These are phyloP conservation scores for Macquaria australasica DNA, from an alignment of 2,113 vertebrate species.

Conservation along the genomic window DNA sequence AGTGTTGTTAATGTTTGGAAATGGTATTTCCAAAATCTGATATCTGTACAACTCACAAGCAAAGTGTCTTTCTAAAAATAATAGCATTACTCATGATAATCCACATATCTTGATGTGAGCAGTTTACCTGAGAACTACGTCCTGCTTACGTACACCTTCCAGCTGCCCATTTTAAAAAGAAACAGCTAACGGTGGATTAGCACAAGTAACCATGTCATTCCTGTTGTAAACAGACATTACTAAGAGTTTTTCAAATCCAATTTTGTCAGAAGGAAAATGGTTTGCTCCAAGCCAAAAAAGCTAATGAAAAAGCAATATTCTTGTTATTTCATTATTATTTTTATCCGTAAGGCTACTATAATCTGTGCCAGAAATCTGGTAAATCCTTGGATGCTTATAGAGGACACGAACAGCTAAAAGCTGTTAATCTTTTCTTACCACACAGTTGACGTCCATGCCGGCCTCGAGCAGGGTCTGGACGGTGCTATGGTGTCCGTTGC, in stretches of 20 bases:
- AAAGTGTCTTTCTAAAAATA: neutral
- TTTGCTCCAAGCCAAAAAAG: neutral
- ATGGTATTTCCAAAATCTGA: neutral
- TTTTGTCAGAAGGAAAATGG: neutral
- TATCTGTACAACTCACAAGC: neutral
- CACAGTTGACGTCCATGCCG: slow-evolving; percentile 96
- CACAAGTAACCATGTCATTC: neutral
- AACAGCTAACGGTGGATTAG: neutral
- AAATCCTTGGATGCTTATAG: neutral
- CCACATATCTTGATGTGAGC: neutral
- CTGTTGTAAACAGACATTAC: slow-evolving; percentile 1
- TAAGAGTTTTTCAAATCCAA: neutral
- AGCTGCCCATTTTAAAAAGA: neutral
- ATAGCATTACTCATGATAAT: neutral
- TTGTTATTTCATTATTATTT: neutral
- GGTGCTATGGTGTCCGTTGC: slow-evolving; percentile 94
- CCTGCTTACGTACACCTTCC: slow-evolving; percentile 1
- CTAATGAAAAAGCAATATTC: neutral
- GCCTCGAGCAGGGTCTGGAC: slow-evolving; percentile 93
- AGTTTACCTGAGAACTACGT: neutral
- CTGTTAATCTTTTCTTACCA: slow-evolving; percentile 83
- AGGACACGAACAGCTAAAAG: neutral
- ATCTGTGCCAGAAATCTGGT: slow-evolving; percentile 16
- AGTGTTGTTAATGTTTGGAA: neutral
- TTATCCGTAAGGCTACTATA: neutral